Evolutionary conservation across 2,797 vertebrate genomes (phyloP).

Genomic region (Carcharodon carcharias): DNA sequence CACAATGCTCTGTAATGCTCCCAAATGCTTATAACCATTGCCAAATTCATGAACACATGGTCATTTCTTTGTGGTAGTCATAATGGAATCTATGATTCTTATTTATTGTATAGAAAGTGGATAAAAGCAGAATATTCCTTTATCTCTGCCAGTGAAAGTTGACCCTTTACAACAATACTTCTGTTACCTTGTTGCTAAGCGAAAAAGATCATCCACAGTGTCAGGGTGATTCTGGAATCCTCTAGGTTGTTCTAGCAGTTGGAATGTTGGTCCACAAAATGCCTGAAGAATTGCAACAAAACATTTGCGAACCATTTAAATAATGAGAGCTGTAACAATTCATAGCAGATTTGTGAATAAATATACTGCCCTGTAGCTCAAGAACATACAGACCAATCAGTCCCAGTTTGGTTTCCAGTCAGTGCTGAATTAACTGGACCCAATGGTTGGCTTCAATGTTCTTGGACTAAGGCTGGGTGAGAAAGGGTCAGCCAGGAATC

Average conservation of each 20-base stretch:
- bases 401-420: not conserved
- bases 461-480: not conserved
- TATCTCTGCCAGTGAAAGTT: not conserved
- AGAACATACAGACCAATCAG: not conserved
- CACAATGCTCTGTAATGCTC: too few relatives aligned
- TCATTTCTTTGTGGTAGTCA: too few relatives aligned
- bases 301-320: not conserved
- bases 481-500: not conserved
- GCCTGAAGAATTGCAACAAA: slow-evolving; percentile 6
- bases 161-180: not conserved
- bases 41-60: not conserved
- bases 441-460: not conserved
- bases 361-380: not conserved
- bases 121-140: not conserved
- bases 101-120: too few relatives aligned
- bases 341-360: not conserved
- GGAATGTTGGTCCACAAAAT: slow-evolving; percentile 30
- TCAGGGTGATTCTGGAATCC: slow-evolving; percentile 33
- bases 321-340: too few relatives aligned
- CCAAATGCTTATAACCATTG: not conserved
- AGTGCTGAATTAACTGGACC: not conserved
- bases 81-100: not conserved
- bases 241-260: slow-evolving; percentile 21
- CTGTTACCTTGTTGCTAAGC: slow-evolving; percentile 15
- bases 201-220: slow-evolving; percentile 30